These are phyloP conservation scores for Bergia puertoricense DNA, from an alignment of 92 coral and sea anemone species.

Conservation along the genomic window DNA sequence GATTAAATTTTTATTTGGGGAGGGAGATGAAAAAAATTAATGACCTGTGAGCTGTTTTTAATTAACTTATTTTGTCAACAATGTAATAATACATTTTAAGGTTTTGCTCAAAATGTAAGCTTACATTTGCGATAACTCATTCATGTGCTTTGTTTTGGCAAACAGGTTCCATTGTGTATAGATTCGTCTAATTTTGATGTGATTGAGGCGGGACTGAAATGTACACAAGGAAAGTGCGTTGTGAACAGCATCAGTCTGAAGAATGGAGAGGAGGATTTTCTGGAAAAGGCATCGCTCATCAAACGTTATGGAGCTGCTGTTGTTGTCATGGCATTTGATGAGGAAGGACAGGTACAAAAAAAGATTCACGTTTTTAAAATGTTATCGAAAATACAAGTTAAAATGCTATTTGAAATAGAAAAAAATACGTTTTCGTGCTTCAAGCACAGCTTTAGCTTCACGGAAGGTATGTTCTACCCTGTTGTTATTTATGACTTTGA, in stretches of 20 bases:
- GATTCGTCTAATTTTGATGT: conserved; percentile 98
- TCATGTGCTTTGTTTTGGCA: not conserved
- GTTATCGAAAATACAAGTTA: too few species aligned
- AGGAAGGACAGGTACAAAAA: conserved; percentile 74
- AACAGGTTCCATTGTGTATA: conserved; percentile 92
- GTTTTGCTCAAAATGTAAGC: not conserved
- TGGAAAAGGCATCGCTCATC: conserved; percentile 83
- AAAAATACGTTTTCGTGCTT: too few species aligned
- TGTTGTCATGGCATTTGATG: conserved; percentile 98
- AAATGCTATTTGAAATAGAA: too few species aligned
- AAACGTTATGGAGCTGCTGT: conserved; percentile 96
- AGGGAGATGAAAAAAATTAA: too few species aligned
- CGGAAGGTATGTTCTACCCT: not conserved
- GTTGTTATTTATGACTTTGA: not conserved
- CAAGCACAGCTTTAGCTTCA: too few species aligned
- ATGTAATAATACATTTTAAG: too few species aligned
- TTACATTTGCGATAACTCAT: not conserved
- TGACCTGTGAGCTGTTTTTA: too few species aligned
- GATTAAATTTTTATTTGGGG: too few species aligned
- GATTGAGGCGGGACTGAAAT: conserved; percentile 94
- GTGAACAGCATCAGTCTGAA: conserved; percentile 97
- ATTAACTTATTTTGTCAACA: too few species aligned
- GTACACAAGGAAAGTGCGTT: conserved; percentile 94
- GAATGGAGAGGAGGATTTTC: conserved; percentile 90
- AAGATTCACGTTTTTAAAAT: too few species aligned